Percentiles rank a stretch among this genome's conserved stretches.
Conservation (phyloP, 2,888 invertebrate genomes). For the Drosophila tripunctata region DNA sequence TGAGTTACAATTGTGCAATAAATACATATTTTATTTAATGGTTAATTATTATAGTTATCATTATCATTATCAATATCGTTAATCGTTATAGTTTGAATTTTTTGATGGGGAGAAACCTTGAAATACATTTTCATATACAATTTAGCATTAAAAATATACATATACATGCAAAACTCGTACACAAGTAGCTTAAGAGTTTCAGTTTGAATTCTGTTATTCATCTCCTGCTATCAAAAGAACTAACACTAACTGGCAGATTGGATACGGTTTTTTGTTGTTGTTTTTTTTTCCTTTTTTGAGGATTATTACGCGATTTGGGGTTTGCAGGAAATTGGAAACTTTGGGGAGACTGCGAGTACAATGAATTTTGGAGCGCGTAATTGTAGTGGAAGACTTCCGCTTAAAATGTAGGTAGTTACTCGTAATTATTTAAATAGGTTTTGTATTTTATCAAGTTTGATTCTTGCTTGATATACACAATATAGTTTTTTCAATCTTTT, state of each 20-base stretch:
- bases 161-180: constrained; percentile 24
- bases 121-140: constrained; percentile 67
- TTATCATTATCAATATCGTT: constrained; percentile 26
- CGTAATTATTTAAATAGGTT: constrained; percentile 51
- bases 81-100: constrained; percentile 33
- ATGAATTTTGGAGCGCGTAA: constrained; percentile 69
- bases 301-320: constrained; percentile 33
- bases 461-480: constrained; percentile 31
- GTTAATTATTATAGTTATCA: constrained; percentile 21
- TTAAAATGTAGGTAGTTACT: constrained; percentile 76
- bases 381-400: constrained; percentile 84
- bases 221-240: constrained; percentile 34
- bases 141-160: constrained; percentile 50
- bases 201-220: not conserved
- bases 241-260: constrained; percentile 30
- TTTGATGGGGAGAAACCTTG: constrained; percentile 66
- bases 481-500: constrained; percentile 9
- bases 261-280: not conserved
- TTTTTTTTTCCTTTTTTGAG: no score
- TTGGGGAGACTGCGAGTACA: constrained; percentile 31
- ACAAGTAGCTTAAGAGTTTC: constrained; percentile 40
- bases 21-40: constrained; percentile 14
- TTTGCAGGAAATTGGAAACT: constrained; percentile 17
- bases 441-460: constrained; percentile 45
- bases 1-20: constrained; percentile 45